Conservation (phyloP, 1,140 invertebrate genomes). For the Hyphantria cunea region DNA sequence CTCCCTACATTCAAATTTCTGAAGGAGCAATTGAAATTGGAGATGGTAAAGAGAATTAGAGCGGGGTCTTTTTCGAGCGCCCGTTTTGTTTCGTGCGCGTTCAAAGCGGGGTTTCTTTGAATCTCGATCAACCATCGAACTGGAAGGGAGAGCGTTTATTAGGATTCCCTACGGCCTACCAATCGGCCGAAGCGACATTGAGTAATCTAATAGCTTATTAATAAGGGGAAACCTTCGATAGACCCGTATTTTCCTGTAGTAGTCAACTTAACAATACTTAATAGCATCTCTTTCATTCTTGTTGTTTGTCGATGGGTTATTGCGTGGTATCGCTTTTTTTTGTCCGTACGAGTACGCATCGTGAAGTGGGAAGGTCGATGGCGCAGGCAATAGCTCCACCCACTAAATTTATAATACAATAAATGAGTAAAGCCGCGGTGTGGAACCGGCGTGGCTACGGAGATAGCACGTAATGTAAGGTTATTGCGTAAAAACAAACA, state of each 20-base stretch:
- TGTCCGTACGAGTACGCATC: conserved; percentile 42
- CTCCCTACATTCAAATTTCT: conserved; percentile 80
- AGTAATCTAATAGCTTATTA: conserved; percentile 81
- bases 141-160: conserved; percentile 77
- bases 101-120: conserved; percentile 77
- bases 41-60: conserved; percentile 81
- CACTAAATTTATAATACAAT: conserved; percentile 77
- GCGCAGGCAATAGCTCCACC: conserved; percentile 65
- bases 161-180: conserved; percentile 77
- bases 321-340: conserved; percentile 62
- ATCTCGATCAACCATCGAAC: conserved; percentile 74
- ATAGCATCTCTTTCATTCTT: conserved; percentile 46
- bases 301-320: conserved; percentile 55
- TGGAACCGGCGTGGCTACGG: conserved; percentile 51
- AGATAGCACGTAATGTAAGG: conserved; percentile 68
- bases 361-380: conserved; percentile 66
- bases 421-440: conserved; percentile 67
- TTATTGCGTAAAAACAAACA: conserved; percentile 72
- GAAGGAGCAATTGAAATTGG: conserved; percentile 82
- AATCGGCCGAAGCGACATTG: conserved; percentile 68
- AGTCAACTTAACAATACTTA: conserved; percentile 73
- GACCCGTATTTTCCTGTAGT: conserved; percentile 77
- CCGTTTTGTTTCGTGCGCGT: conserved; percentile 73
- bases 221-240: conserved; percentile 73
- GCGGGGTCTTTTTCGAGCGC: conserved; percentile 73